Evolutionary conservation across 2,888 invertebrate species (phyloP), one percentile per base, ranked within the genome.

Genomic region (Xanthorhoe spadicearia): DNA sequence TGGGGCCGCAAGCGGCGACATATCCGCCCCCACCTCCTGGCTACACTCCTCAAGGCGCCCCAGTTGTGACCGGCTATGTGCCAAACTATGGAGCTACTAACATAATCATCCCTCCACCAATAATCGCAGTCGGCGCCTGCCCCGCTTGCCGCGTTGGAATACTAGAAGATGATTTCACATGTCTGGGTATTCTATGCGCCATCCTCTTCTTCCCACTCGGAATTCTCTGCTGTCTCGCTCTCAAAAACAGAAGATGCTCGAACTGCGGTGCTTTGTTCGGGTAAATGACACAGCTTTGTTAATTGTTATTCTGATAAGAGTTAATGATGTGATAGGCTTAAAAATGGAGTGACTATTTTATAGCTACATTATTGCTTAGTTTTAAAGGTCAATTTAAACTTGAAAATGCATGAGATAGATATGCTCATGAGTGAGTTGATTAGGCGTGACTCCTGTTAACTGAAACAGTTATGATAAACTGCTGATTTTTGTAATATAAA

Each of bases 91-190:
- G 95, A 17, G 94, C 96, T 1, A 92, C 93, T 6, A 94, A 90
- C 56, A 94, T 96, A 23, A 94, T 95, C 64, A 95, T 96, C 70
- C 95, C 95, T 57, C 95, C 96, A 3, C 96, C 97, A 70, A 97
- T 98, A 46, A 96, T 98, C 69, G 92, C 97, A 0, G 96, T 98
- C 0, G 97, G 97, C 0, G 97, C 96, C 2, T 98, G 98, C 85
- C 98, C 98, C 1, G 96, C 97, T 0, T 98, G 98, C 82, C 94
- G 98, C 74, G 97, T 98, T 66, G 98, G 98, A 15, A 94, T 97
- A 28, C 90, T 98, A 50, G 97, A 98, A 88, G 97, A 98, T 77
- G 97, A 97, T 81, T 98, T 96, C 86, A 96, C 97, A 0, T 96
- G 97, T 78, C 93, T 97, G 52, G 98, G 98, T 64, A 93, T 98